Conservation (phyloP, 2,888 invertebrate species). For the Drosophila sordidula region DNA sequence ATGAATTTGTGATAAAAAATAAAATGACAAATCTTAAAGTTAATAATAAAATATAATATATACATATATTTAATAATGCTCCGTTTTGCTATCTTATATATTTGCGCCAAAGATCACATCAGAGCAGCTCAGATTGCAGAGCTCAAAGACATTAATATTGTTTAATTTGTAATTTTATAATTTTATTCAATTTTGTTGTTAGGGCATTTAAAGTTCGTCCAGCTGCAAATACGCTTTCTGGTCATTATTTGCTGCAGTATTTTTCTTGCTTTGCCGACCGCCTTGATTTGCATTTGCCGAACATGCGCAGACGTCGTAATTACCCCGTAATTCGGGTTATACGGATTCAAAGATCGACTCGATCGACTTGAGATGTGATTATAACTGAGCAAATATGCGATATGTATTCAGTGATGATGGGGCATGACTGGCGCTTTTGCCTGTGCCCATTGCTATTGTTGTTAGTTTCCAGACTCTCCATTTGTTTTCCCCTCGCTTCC, state of each 20-base stretch:
- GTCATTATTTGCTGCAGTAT: background rate
- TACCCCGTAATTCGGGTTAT: constrained; percentile 69
- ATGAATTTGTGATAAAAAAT: no score
- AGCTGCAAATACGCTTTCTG: background rate
- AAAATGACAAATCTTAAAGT: no score
- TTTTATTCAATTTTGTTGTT: background rate
- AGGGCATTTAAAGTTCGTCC: background rate
- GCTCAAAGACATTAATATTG: no score
- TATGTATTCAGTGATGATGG: constrained; percentile 8
- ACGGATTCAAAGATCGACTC: constrained; percentile 24
- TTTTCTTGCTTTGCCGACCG: constrained; percentile 15
- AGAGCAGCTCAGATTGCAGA: no score
- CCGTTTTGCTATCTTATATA: no score
- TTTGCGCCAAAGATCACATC: no score
- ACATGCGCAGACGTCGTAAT: constrained; percentile 57
- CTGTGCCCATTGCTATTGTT: background rate
- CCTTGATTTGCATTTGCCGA: constrained; percentile 65
- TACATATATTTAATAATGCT: no score
- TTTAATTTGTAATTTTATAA: no score
- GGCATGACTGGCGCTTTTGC: constrained; percentile 30
- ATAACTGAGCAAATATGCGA: constrained; percentile 5
- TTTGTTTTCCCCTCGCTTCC: background rate
- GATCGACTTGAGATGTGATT: constrained; percentile 25
- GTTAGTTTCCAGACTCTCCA: background rate
- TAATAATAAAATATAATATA: no score